These are phyloP conservation scores for Argyresthia goedartella DNA, from an alignment of 2,888 invertebrate genomes.

Conservation along the genomic window DNA sequence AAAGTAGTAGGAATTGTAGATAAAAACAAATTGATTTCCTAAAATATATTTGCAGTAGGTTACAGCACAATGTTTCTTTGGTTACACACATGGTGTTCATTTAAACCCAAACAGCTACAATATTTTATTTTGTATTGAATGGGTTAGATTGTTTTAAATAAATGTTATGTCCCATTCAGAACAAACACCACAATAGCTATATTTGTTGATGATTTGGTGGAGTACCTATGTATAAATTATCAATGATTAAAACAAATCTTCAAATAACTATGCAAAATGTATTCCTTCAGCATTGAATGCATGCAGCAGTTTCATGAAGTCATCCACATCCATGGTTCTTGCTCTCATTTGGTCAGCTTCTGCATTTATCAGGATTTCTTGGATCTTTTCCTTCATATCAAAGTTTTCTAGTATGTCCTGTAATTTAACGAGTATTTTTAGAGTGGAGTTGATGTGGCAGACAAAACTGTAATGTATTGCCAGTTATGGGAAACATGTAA, in stretches of 20 bases:
- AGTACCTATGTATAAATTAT: not conserved
- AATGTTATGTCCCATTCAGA: no score
- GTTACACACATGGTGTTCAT: no score
- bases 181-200: not conserved
- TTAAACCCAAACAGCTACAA: no score
- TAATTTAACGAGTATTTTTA: slow-evolving; percentile 8
- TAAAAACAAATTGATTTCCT: not conserved
- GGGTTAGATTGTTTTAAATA: no score
- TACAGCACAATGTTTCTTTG: no score
- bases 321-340: slow-evolving; percentile 95
- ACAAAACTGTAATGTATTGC: no score
- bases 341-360: slow-evolving; percentile 85
- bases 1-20: slow-evolving; percentile 7
- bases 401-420: slow-evolving; percentile 84
- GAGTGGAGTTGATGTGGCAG: no score
- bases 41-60: not conserved
- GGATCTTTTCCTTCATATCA: slow-evolving; percentile 85
- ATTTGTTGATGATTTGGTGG: not conserved
- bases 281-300: slow-evolving; percentile 93
- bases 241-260: slow-evolving; percentile 3
- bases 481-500: no score
- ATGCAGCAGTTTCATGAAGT: slow-evolving; percentile 89
- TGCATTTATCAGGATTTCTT: slow-evolving; percentile 76
- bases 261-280: slow-evolving; percentile 80
- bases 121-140: no score